Conservation (phyloP, 1,140 invertebrate species). For the Daktulosphaira vitifoliae region DNA sequence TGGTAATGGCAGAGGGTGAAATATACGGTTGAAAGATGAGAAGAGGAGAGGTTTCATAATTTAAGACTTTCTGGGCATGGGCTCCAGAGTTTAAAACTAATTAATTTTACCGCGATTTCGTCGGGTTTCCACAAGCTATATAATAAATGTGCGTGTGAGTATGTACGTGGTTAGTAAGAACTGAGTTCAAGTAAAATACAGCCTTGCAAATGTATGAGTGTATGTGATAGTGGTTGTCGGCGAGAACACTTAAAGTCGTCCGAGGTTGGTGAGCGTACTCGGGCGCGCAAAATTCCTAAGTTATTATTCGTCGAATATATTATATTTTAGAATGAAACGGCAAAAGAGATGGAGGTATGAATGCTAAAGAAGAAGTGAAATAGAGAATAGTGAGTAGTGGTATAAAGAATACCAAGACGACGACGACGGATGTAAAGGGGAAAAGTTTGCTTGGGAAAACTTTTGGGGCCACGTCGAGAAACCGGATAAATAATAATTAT, state of each 20-base stretch:
- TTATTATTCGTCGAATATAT: slow-evolving; percentile 30
- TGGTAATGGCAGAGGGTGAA: not conserved
- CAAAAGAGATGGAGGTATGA: not conserved
- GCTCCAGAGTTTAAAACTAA: slow-evolving; percentile 30
- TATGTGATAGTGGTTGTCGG: not conserved
- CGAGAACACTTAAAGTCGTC: slow-evolving; percentile 29
- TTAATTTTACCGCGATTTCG: slow-evolving; percentile 33
- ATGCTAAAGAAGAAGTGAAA: not conserved
- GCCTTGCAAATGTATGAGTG: not conserved
- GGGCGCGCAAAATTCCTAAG: slow-evolving; percentile 18
- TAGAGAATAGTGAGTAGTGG: not conserved
- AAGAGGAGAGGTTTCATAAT: slow-evolving; percentile 21
- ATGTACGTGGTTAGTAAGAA: not conserved
- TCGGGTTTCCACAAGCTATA: slow-evolving; percentile 21
- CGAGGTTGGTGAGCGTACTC: slow-evolving; percentile 23
- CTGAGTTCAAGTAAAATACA: not conserved
- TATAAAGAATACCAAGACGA: slow-evolving; percentile 18
- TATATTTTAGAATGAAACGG: slow-evolving; percentile 16
- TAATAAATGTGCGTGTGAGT: not conserved
- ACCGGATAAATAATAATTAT: slow-evolving; percentile 33
- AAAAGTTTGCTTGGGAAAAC: slow-evolving; percentile 21
- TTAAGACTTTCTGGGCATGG: slow-evolving; percentile 31
- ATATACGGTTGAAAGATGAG: not conserved
- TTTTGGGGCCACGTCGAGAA: slow-evolving; percentile 14
- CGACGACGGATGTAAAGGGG: not conserved